Base-by-base conservation (phyloP, 2,888 invertebrate species). In the Drosophila monieri region DNA sequence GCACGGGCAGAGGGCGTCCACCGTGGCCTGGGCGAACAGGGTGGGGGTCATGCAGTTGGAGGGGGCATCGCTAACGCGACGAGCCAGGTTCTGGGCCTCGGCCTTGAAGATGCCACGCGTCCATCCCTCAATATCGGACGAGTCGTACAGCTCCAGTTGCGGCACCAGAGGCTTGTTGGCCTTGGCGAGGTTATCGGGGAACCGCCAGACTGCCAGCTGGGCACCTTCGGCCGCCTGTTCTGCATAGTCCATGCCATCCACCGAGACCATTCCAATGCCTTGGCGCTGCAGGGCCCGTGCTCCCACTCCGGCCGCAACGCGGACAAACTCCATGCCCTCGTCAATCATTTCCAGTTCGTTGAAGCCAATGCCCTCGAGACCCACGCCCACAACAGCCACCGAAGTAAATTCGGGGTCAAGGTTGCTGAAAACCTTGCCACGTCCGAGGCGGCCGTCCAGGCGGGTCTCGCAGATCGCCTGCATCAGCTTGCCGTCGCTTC, bases 41-140 rank as follows among this genome's bases (percentile, higher is more conserved):
- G 94, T 93, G 2, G 96, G 96, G 0, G 96, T 96, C 94, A 96
- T 94, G 78, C 94, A 92, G 89, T 96, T 96, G 12, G 95, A 94
- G 0, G 96, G 95, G 1, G 94, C 94, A 83, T 96, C 96, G 78
- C 94, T 94, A 2, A 96, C 90, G 49, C 93, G 92, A 12, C 96
- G 92, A 0, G 95, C 95, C 83, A 95, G 92, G 89, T 96, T 96
- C 90, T 96, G 96, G 0, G 94, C 95, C 67, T 95, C 93, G 0
- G 95, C 95, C 87, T 95, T 94, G 61, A 94, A 93, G 5, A 93
- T 88, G 5, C 96, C 96, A 30, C 93, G 90, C 18, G 93, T 92
- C 94, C 95, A 96, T 15, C 92, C 91, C 68, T 93, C 93, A 8
- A 91, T 86, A 68, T 93, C 93, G 0, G 91, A 81, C 5, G 92